Evolutionary conservation across 2,888 invertebrate species (phyloP).

Genomic region (Coenonympha arcania): DNA sequence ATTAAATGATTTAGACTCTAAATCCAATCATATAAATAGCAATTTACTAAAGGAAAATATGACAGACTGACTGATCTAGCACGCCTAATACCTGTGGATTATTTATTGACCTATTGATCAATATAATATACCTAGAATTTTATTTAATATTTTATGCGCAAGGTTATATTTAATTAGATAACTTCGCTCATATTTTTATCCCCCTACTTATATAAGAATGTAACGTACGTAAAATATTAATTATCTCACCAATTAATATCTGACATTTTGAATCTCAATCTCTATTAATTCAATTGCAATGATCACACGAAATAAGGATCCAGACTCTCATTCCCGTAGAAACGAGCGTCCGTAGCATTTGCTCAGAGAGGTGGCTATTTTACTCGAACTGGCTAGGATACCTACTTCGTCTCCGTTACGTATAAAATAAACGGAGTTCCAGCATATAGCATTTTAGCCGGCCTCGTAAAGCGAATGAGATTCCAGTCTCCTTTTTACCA

Average conservation of each 20-base stretch:
- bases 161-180: not conserved
- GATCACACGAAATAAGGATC: slow-evolving; percentile 40
- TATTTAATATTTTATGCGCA: too few species aligned
- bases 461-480: slow-evolving; percentile 65
- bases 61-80: too few species aligned
- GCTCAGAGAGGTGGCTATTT: slow-evolving; percentile 65
- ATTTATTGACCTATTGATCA: too few species aligned
- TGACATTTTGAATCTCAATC: too few species aligned
- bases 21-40: too few species aligned
- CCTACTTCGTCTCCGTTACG: slow-evolving; percentile 61
- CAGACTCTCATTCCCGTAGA: slow-evolving; percentile 50
- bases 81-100: too few species aligned
- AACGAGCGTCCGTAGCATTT: slow-evolving; percentile 61
- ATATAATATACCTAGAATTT: too few species aligned
- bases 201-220: not conserved
- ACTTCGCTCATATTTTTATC: not conserved
- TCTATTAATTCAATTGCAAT: slow-evolving; percentile 24
- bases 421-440: slow-evolving; percentile 64
- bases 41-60: too few species aligned
- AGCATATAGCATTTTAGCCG: slow-evolving; percentile 63
- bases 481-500: slow-evolving; percentile 30
- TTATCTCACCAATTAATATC: too few species aligned
- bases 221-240: too few species aligned
- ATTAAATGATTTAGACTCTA: too few species aligned
- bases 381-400: slow-evolving; percentile 54